phyloP scores from a whole-genome alignment of 37 sponge, comb jelly and placozoan species.

The Beroe forskalii region DNA sequence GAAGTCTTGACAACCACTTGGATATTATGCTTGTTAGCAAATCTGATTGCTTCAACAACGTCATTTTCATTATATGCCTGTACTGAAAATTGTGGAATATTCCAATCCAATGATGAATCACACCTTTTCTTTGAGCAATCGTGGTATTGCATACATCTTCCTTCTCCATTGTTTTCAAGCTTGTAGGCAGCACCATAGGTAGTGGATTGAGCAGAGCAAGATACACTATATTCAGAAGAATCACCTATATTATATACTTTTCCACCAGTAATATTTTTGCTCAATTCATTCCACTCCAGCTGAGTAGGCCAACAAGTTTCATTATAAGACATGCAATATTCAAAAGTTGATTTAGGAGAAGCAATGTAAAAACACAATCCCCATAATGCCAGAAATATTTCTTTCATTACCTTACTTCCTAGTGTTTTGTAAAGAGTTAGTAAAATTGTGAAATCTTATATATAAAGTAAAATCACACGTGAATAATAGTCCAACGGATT shows the following conservation, averaged over 20 bases:
- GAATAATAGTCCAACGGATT: too few relatives aligned
- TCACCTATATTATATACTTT: conserved; percentile 14
- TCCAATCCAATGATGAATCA: background rate
- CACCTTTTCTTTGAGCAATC: conserved; percentile 50
- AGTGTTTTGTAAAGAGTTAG: too few relatives aligned
- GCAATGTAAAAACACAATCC: too few relatives aligned
- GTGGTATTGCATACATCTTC: conserved; percentile 62
- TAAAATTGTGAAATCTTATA: too few relatives aligned
- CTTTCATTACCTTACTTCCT: too few relatives aligned
- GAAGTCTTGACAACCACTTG: conserved; percentile 51
- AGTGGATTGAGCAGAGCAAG: background rate
- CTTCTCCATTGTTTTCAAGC: conserved; percentile 23
- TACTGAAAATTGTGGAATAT: conserved; percentile 36
- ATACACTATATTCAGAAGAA: background rate
- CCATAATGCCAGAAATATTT: too few relatives aligned
- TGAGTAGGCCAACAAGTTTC: conserved; percentile 24
- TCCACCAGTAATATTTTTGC: background rate
- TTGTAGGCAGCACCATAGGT: conserved; percentile 15
- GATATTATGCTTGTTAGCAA: conserved; percentile 31
- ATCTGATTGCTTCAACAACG: conserved; percentile 43
- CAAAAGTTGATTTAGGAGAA: conserved; percentile 2
- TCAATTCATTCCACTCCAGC: conserved; percentile 2
- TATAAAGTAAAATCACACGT: too few relatives aligned
- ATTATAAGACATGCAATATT: conserved; percentile 32
- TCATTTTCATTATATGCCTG: conserved; percentile 23